Base-by-base conservation (phyloP, 1,140 invertebrate species). In the Zaprionus nigranus region DNA sequence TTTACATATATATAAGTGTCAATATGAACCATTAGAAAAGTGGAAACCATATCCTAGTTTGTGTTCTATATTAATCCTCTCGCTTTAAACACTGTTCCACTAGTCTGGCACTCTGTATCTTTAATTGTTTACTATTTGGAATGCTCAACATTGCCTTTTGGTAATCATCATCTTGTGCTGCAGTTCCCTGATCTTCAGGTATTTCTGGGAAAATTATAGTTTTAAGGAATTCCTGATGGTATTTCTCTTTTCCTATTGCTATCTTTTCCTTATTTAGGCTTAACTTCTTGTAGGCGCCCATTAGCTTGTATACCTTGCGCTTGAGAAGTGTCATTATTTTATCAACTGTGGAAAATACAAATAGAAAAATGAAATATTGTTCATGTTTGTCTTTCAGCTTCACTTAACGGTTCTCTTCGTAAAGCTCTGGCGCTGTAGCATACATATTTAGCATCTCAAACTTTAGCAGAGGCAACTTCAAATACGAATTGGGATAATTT, bases 121-220 rank as follows among this genome's bases (percentile, higher is more conserved):
- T 92, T 3, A 92, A 80, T 65, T 91, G 84, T 17, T 91, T 92
- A 24, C 91, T 83, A 68, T 76, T 92, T 0, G 86, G 91, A 13
- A 91, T 73, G 78, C 72, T 82, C 40, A 79, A 77, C 63, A 77
- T 62, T 12, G 68, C 75, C 62, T 91, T 92, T 12, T 75, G 65
- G 40, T 91, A 43, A 65, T 90, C 91, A 13, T 87, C 88, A 11
- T 84, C 82, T 2, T 73, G 61, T 1, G 28, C 38, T 1, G 67
- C 58, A 20, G 57, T 26, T 1, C n/a, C 38, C 9, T 59, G 54
- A 2, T 80, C 72, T 6, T 62, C 53, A 7, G 63, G 40, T 5
- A 43, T 15, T 24, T 86, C 77, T 43, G 57, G 26, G 17, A 76
- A 57, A 6, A 57, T 26, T 11, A 54, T 5, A 34, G 54, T 82